phyloP scores from a whole-genome alignment of 1,140 invertebrate species.

The Drosophila rhopaloa region DNA sequence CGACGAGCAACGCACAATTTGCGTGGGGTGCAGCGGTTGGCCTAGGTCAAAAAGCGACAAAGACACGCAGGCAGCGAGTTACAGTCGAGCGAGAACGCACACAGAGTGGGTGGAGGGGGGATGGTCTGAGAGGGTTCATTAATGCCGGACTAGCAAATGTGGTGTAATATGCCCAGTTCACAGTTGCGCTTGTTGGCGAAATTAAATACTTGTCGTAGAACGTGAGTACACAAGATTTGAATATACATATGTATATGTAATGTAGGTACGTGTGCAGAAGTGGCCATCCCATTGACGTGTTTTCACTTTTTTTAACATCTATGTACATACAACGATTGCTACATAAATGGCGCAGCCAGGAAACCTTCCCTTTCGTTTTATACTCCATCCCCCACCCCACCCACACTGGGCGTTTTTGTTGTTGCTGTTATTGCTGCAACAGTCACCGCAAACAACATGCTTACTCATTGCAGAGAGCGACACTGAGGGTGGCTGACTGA shows the following conservation, averaged over 20 bases:
- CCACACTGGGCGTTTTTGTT: conserved; percentile 24
- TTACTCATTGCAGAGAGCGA: conserved; percentile 66
- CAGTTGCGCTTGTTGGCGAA: conserved; percentile 41
- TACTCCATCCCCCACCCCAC: conserved; percentile 30
- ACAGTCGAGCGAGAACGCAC: conserved; percentile 24
- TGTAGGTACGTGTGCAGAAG: conserved; percentile 8
- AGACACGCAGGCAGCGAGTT: conserved; percentile 28
- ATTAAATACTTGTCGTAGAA: conserved; percentile 48
- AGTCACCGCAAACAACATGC: conserved; percentile 35
- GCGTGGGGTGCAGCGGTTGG: conserved; percentile 56
- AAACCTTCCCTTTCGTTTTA: conserved; percentile 69
- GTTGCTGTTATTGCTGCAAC: conserved; percentile 41
- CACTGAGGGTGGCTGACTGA: neutral
- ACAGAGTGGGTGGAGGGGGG: neutral
- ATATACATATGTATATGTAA: no score
- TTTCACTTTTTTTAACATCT: conserved; percentile 44
- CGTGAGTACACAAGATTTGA: conserved; percentile 9
- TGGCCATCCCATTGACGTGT: conserved; percentile 38
- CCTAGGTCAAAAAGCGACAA: conserved; percentile 72
- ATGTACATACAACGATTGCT: conserved; percentile 2
- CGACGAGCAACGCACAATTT: conserved; percentile 38
- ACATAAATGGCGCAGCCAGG: conserved; percentile 44
- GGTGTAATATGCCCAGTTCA: conserved; percentile 37
- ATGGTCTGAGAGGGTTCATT: conserved; percentile 5
- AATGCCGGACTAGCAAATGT: conserved; percentile 31